phyloP scores from a whole-genome alignment of 2,797 vertebrate genomes.

The Tympanoctomys barrerae region DNA sequence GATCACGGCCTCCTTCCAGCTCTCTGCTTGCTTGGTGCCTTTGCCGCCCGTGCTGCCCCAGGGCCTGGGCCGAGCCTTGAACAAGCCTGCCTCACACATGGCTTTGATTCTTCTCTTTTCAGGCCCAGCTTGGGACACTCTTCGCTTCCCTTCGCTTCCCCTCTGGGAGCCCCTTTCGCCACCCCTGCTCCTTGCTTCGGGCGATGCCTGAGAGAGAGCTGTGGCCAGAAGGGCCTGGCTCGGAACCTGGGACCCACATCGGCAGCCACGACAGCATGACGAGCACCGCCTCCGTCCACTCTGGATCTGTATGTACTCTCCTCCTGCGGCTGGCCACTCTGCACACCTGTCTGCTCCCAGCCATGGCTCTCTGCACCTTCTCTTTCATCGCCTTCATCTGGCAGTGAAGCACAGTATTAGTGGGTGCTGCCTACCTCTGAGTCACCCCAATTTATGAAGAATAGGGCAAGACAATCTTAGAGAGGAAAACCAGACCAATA shows the following conservation, averaged over 20 bases:
- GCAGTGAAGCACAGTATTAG: slow-evolving; percentile 54
- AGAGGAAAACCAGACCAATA: not conserved
- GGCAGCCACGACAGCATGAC: slow-evolving; percentile 93
- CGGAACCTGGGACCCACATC: slow-evolving; percentile 86
- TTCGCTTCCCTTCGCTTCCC: slow-evolving; percentile 79
- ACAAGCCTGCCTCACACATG: slow-evolving; percentile 59
- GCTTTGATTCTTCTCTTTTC: slow-evolving; percentile 85
- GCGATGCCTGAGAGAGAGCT: slow-evolving; percentile 94
- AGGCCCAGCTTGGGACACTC: slow-evolving; percentile 82
- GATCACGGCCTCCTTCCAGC: not conserved
- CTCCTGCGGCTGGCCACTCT: not conserved
- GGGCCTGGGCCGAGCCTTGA: slow-evolving; percentile 62
- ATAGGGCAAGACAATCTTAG: not conserved
- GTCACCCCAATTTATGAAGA: slow-evolving; percentile 49
- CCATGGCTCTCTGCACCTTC: slow-evolving; percentile 3
- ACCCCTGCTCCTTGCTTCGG: slow-evolving; percentile 77
- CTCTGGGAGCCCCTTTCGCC: slow-evolving; percentile 75
- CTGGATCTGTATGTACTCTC: slow-evolving; percentile 86
- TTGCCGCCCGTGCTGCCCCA: not conserved
- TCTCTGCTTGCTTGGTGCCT: slow-evolving; percentile 70
- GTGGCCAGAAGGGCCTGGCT: slow-evolving; percentile 89
- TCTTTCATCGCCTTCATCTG: slow-evolving; percentile 61
- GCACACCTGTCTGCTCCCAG: not conserved
- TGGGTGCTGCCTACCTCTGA: slow-evolving; percentile 57
- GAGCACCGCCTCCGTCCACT: slow-evolving; percentile 90